Evolutionary conservation across 2,888 invertebrate species (phyloP), one percentile per base, ranked within the genome.

Genomic region (Tridacna crocea): DNA sequence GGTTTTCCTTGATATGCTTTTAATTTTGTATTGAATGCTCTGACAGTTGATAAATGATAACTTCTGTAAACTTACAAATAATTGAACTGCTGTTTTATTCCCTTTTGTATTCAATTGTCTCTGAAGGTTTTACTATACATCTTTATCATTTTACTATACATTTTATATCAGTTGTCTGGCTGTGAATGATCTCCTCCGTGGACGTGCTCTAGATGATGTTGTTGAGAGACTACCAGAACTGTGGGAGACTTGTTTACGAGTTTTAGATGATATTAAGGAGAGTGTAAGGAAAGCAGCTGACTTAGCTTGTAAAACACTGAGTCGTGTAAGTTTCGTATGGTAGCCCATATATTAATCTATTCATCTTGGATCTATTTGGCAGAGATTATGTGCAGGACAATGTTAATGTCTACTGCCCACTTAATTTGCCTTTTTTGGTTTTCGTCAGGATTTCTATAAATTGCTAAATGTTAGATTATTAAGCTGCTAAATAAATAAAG

Each of bases 221-320:
- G 92, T 95, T 36, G 93, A 94, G 36, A 90, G 92, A 83, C 93
- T 96, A 60, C 95, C 95, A 0, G 96, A 96, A 83, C 95, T 98
- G 66, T 98, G 98, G 98, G 95, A 95, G 51, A 97, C 97, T 92
- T 95, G 98, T 84, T 97, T 98, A 94, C 95, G 98, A 26, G 98
- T 98, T 0, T 97, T 98, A 97, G 99, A 99, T 93, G 99, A 99
- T 94, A 97, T 98, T 89, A 98, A 99, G 93, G 95, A 95, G 88
- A 95, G 95, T 66, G 94, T 94, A 4, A 89, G 95, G 72, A 91
- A 93, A 82, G 95, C 95, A 26, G 95, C 95, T 36, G 94, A 95
- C 26, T 79, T 92, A 60, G 93, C 95, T 0, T 93, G 94, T 73
- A 94, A 93, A 82, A 91, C 94, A 13, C 91, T 95, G 10, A 93